phyloP scores from a whole-genome alignment of 2,888 invertebrate species.

The Aleiodes leptofemur region DNA sequence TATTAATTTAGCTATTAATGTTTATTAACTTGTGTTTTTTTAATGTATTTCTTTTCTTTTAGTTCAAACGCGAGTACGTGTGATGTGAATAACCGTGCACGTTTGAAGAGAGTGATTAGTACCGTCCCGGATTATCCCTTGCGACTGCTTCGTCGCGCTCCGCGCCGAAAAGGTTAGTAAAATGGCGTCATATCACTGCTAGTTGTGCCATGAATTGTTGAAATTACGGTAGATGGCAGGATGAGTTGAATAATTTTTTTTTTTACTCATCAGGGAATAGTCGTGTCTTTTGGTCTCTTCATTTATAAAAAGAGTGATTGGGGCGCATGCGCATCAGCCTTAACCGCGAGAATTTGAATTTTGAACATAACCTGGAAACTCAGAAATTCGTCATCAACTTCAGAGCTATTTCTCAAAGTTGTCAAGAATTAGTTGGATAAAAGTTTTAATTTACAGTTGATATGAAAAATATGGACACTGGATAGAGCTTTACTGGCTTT shows the following conservation, averaged over 20 bases:
- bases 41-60: background rate
- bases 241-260: background rate
- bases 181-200: conserved; percentile 72
- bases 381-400: too few relatives aligned
- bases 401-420: too few relatives aligned
- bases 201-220: background rate
- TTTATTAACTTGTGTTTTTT: background rate
- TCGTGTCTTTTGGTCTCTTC: too few relatives aligned
- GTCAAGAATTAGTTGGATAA: too few relatives aligned
- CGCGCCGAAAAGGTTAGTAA: conserved; percentile 74
- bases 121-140: conserved; percentile 34
- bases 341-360: too few relatives aligned
- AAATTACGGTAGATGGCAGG: background rate
- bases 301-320: too few relatives aligned
- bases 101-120: conserved; percentile 27
- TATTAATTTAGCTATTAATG: background rate
- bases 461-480: too few relatives aligned
- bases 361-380: too few relatives aligned
- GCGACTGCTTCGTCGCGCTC: conserved; percentile 56
- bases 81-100: conserved; percentile 13
- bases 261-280: background rate
- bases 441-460: too few relatives aligned
- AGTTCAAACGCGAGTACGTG: too few relatives aligned
- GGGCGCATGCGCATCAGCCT: too few relatives aligned
- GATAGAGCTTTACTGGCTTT: too few relatives aligned